Conservation (phyloP, 2,797 vertebrate species). For the Pelobates cultripes region DNA sequence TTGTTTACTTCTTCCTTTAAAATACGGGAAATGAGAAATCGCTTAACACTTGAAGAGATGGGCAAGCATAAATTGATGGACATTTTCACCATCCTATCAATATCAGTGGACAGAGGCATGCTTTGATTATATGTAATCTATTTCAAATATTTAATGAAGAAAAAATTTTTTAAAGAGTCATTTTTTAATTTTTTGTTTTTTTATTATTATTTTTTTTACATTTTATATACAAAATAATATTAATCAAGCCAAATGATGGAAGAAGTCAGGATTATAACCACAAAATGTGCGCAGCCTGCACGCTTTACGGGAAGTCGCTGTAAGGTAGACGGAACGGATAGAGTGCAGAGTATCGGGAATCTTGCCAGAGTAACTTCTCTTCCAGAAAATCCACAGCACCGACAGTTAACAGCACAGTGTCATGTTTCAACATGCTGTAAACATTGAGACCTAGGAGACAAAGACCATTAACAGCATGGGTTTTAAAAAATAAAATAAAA, state of each 20-base stretch:
- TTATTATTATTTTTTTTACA: constrained; percentile 9
- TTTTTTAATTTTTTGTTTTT: too few relatives aligned
- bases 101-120: too few relatives aligned
- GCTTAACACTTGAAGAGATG: too few relatives aligned
- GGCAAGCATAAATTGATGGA: too few relatives aligned
- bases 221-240: constrained; percentile 29
- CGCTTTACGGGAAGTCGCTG: constrained; percentile 73
- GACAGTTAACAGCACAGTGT: constrained; percentile 82
- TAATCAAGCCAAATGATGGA: not conserved
- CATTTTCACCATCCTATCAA: too few relatives aligned
- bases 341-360: constrained; percentile 73
- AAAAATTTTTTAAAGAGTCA: too few relatives aligned
- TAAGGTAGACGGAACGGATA: constrained; percentile 84
- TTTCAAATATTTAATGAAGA: too few relatives aligned
- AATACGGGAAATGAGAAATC: too few relatives aligned
- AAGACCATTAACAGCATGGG: too few relatives aligned
- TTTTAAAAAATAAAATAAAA: too few relatives aligned
- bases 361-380: constrained; percentile 85
- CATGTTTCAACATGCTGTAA: constrained; percentile 87
- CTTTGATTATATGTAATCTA: too few relatives aligned
- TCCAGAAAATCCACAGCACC: constrained; percentile 81
- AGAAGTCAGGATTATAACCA: not conserved
- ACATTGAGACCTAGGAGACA: constrained; percentile 80
- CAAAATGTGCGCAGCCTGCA: not conserved
- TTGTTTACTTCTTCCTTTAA: too few relatives aligned